These are phyloP conservation scores for Okapia johnstoni DNA, from an alignment of 2,113 vertebrate species.

Conservation along the genomic window DNA sequence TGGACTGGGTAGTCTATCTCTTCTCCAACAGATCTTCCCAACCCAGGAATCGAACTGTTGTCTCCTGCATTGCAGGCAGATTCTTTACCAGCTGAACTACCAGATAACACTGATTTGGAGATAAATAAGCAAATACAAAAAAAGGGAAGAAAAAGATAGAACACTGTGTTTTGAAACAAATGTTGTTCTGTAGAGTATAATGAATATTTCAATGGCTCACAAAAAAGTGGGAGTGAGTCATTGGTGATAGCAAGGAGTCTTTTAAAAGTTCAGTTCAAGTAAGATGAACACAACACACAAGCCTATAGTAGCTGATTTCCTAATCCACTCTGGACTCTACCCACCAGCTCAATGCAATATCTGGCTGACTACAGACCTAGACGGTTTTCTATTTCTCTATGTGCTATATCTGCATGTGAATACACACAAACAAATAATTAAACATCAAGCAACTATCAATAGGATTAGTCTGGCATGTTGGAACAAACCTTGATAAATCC, in stretches of 20 bases:
- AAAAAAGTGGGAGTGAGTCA: not conserved
- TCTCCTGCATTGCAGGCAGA: not conserved
- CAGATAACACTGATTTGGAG: not conserved
- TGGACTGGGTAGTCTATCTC: not conserved
- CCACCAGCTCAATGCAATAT: slow-evolving; percentile 55
- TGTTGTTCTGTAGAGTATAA: not conserved
- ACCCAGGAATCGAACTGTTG: not conserved
- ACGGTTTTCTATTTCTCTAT: slow-evolving; percentile 24
- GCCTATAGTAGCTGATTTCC: slow-evolving; percentile 25
- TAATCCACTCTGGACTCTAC: slow-evolving; percentile 54
- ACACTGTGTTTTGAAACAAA: not conserved
- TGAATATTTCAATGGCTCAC: not conserved
- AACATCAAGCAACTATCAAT: slow-evolving; percentile 79
- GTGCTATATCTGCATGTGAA: slow-evolving; percentile 62
- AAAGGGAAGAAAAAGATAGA: rapidly evolving
- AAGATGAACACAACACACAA: not conserved
- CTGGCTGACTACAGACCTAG: slow-evolving; percentile 57
- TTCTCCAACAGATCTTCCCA: not conserved
- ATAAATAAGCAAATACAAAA: not conserved
- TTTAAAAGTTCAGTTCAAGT: not conserved
- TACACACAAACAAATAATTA: slow-evolving; percentile 80
- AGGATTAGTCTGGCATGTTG: slow-evolving; percentile 75
- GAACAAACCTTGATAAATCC: slow-evolving; percentile 83
- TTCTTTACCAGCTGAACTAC: not conserved
- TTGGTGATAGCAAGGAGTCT: rapidly evolving